Evolutionary conservation across 1,140 invertebrate species (phyloP), one percentile per base, ranked within the genome.

Genomic region (Triops cancriformis): DNA sequence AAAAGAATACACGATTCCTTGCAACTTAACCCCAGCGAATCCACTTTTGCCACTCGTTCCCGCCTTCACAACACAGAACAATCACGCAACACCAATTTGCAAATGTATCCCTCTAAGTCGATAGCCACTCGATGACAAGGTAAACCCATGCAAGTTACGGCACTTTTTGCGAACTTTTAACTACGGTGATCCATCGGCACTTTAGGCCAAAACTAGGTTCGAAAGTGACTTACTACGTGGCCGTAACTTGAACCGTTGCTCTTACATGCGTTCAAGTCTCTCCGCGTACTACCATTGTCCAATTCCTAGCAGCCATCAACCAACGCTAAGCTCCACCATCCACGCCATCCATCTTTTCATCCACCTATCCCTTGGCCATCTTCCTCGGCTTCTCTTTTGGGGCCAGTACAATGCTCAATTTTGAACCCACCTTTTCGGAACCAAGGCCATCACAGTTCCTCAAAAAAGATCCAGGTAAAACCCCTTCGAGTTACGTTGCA

Each of bases 361-460:
- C 51, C 51, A 18, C 51, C 51, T 64, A 64, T n/a, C 18, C 51
- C 51, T 23, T n/a, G 23, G 51, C 51, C 14, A 64, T 64, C 9
- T 23, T 64, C 51, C 51, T 64, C 51, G 31, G 31, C 31, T 7
- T 37, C 31, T 37, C 31, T 37, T 37, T 37, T 37, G 31, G 31
- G 31, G 31, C 31, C 31, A 37, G 31, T 37, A 37, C 31, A 37
- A 37, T 64, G 10, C 18, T 64, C 51, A 64, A 14, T 64, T 18
- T 64, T 64, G 51, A 64, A 64, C 51, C 51, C 51, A 64, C 51
- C 51, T 64, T 23, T 64, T 23, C 51, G 51, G 51, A 64, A 23
- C 51, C 51, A 64, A 64, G 51, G 51, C 51, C 51, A 64, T 64
- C 51, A 37, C 7, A 7, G 31, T 64, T 64, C n/a, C 51, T 23